A percentile compares a stretch with the other conserved stretches of the same genome.
Conservation (phyloP, 2,113 vertebrate genomes). For the Tretioscincus oriximinensis region DNA sequence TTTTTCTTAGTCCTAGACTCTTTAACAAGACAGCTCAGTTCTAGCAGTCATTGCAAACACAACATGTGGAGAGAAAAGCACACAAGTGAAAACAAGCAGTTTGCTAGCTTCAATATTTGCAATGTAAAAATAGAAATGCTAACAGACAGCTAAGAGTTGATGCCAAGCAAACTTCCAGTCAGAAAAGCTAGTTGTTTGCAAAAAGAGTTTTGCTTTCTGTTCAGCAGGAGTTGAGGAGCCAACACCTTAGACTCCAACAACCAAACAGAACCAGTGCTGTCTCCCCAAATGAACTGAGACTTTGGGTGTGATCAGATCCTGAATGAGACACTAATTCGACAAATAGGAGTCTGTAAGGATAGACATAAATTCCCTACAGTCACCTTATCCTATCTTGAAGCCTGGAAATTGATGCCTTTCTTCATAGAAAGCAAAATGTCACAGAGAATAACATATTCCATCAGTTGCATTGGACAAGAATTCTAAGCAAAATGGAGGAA, state of each 20-base stretch:
- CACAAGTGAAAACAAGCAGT: slow-evolving; percentile 3
- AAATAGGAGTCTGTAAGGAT: too few species aligned
- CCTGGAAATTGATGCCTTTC: too few species aligned
- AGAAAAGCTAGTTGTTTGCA: neutral
- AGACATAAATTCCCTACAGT: too few species aligned
- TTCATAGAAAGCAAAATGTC: too few species aligned
- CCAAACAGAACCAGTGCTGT: neutral
- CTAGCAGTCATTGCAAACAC: neutral
- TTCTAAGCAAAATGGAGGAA: too few species aligned
- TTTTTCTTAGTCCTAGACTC: neutral
- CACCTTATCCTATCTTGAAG: too few species aligned
- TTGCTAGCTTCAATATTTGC: slow-evolving; percentile 23
- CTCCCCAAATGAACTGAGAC: too few species aligned
- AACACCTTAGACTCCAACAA: too few species aligned
- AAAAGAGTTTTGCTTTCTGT: neutral
- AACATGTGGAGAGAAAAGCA: neutral
- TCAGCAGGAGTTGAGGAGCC: neutral
- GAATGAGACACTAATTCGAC: too few species aligned
- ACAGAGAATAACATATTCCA: too few species aligned
- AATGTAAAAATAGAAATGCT: slow-evolving; percentile 19
- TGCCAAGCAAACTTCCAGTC: neutral
- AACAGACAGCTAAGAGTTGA: neutral
- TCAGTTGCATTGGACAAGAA: too few species aligned
- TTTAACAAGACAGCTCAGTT: slow-evolving; percentile 7
- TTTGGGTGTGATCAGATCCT: neutral